These are phyloP conservation scores for Campylorhamphus procurvoides DNA, from an alignment of 2,113 vertebrate species.

Conservation along the genomic window DNA sequence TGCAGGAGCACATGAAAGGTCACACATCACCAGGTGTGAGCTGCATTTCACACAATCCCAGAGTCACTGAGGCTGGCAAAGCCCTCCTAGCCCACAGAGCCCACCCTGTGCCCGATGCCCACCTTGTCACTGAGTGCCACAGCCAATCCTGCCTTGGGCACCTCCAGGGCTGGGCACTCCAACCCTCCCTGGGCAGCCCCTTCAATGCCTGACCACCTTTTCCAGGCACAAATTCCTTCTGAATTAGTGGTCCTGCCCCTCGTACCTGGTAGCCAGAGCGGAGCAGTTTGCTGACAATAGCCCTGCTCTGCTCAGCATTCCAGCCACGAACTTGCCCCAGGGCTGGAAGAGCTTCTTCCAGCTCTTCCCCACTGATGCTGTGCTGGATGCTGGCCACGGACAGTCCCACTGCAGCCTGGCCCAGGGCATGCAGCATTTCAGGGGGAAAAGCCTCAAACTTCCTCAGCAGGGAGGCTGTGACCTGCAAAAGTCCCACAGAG, in stretches of 20 bases:
- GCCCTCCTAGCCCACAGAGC: accelerated
- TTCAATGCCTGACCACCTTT: neutral
- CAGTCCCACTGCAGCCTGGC: constrained; percentile 38
- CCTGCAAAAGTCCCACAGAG: neutral
- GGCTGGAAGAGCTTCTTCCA: constrained; percentile 1
- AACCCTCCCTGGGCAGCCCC: neutral
- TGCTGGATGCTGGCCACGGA: neutral
- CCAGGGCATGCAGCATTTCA: neutral
- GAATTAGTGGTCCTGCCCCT: neutral
- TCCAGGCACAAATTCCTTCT: neutral
- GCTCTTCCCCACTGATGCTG: neutral
- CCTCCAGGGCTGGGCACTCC: neutral
- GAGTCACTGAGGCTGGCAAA: neutral
- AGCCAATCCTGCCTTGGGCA: accelerated
- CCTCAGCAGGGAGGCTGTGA: neutral
- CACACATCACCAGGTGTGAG: neutral
- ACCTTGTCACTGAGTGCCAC: neutral
- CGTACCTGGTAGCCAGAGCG: constrained; percentile 42
- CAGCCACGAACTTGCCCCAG: neutral
- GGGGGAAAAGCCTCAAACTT: neutral
- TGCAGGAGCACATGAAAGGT: neutral
- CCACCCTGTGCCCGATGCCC: neutral
- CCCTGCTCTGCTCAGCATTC: neutral
- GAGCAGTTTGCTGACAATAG: constrained; percentile 29
- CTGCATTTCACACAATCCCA: neutral